Evolutionary conservation across 2,888 invertebrate genomes (phyloP).

Genomic region (Escarpia spicata): DNA sequence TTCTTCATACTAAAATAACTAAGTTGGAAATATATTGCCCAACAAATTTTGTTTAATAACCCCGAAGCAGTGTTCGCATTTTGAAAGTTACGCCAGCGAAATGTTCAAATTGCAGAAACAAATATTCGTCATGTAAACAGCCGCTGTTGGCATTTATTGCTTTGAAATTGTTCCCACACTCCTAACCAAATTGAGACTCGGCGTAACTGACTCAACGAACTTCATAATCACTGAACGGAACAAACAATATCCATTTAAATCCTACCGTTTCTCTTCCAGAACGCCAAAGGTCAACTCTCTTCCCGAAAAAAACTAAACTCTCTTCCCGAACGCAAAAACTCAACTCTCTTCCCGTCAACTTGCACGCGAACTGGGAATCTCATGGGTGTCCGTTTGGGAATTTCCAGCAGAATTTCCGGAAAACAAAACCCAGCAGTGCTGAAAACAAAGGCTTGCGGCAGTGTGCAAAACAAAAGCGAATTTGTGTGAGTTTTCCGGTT

Average conservation of each 20-base stretch:
- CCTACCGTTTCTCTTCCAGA: not conserved
- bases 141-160: too few relatives aligned
- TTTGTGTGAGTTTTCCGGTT: not conserved
- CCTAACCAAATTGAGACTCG: too few relatives aligned
- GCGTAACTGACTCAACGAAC: too few relatives aligned
- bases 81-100: too few relatives aligned
- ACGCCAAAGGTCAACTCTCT: too few relatives aligned
- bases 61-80: too few relatives aligned
- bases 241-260: not conserved
- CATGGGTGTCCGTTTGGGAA: not conserved
- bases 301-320: not conserved
- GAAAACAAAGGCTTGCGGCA: not conserved
- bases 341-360: not conserved
- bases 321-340: not conserved
- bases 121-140: too few relatives aligned
- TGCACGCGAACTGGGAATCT: not conserved
- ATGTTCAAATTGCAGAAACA: too few relatives aligned
- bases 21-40: too few relatives aligned
- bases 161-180: too few relatives aligned
- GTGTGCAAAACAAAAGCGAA: not conserved
- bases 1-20: too few relatives aligned
- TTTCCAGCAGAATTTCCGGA: not conserved
- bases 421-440: not conserved
- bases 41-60: too few relatives aligned
- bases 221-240: not conserved